A percentile compares a stretch with the other conserved stretches of the same genome.
Evolutionary conservation across 2,797 vertebrate genomes (phyloP).

Genomic region (Artibeus jamaicensis): DNA sequence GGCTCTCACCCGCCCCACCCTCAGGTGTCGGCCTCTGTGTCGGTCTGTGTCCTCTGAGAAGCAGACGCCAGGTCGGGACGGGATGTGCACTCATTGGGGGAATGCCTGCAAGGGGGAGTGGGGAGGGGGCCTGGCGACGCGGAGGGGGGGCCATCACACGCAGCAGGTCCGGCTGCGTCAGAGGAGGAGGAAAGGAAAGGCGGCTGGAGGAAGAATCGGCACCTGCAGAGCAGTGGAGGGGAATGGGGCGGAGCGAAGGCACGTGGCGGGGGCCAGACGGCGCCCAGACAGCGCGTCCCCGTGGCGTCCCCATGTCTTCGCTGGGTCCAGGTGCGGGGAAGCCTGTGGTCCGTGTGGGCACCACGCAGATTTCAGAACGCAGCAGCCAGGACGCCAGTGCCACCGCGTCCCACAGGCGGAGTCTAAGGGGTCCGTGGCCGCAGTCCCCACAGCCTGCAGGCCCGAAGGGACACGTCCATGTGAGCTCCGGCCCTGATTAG

Average conservation of each 20-base stretch:
- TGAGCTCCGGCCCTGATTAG: background rate
- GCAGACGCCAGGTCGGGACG: background rate
- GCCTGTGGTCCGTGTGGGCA: background rate
- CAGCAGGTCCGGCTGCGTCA: background rate
- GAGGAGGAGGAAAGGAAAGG: background rate
- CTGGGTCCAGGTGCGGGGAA: background rate
- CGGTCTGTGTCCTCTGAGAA: background rate
- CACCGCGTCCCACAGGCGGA: accelerated
- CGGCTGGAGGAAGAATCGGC: background rate
- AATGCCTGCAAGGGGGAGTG: background rate
- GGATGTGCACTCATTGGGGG: background rate
- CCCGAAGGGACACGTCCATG: background rate
- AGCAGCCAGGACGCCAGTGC: too few species aligned
- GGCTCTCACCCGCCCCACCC: background rate
- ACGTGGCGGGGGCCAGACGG: background rate
- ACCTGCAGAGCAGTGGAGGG: background rate
- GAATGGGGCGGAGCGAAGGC: background rate
- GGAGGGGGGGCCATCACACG: background rate
- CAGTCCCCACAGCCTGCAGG: background rate
- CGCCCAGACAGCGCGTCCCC: background rate
- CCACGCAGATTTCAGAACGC: background rate
- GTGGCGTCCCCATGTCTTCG: background rate
- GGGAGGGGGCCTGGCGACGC: background rate
- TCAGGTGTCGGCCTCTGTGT: background rate
- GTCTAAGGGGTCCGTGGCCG: background rate